Base-by-base conservation (phyloP, 1,140 invertebrate species). In the Lordiphosa stackelbergi region DNA sequence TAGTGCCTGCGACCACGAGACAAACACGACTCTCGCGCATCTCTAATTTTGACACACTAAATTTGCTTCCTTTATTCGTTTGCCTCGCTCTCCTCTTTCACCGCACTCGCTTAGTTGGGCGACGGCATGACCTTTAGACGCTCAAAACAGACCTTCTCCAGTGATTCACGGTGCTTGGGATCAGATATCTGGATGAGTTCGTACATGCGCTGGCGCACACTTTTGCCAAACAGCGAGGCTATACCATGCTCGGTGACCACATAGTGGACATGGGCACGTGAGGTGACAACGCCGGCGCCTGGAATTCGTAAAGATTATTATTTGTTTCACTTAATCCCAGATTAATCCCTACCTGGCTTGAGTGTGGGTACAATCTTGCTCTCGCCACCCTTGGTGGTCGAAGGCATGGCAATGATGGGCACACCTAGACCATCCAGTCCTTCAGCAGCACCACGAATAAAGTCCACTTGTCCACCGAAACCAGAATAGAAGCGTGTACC, bases 401-500 rank as follows among this genome's bases (percentile, higher is more conserved):
- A 97, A 16, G 95, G 93, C 73, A 98, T 90, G 3, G 97, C 97
- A 85, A 99, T 95, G 68, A 99, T 98, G 4, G 97, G 95, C 85
- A 97, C 97, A 13, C 97, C 97, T 61, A 91, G 89, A 0, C 96
- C 94, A 88, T 98, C 97, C 2, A 93, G 89, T n/a, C 93, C 91
- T 88, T 97, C 93, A 0, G 95, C 96, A 5, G 97, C 94, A n/a
- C 96, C 97, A 45, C 94, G 91, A 57, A 98, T 95, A 81, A 98
- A 99, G 89, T 99, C 97, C n/a, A 98, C 93, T 86, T 98, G 96
- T 1, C 96, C 97, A 31, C 96, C 96, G 68, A 95, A 95, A 8
- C 96, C 97, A 6, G 96, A 98, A 85, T 94, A 98, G 92, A 98
- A 96, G 43, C 93, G 91, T 3, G 95, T 94, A 86, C 95, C 95